Evolutionary conservation across 1,140 invertebrate species (phyloP).

Genomic region (Camponotus vicinus): DNA sequence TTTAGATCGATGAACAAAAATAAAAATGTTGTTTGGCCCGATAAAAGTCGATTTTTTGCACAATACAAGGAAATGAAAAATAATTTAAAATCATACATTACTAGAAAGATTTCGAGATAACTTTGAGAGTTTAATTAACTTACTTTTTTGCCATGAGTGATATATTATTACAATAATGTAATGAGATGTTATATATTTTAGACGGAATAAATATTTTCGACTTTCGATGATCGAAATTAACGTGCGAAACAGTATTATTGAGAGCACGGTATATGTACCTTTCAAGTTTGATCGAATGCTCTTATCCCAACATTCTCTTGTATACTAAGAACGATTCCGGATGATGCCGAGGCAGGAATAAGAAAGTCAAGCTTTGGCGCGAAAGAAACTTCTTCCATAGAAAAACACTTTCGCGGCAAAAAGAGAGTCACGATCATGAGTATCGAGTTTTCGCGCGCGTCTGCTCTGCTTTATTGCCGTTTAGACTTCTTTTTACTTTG

Average conservation of each 20-base stretch:
- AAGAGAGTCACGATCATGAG: constrained; percentile 62
- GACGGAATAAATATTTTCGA: background rate
- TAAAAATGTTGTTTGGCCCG: background rate
- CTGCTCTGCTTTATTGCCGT: constrained; percentile 67
- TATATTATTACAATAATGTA: background rate
- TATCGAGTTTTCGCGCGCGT: constrained; percentile 67
- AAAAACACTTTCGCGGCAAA: constrained; percentile 55
- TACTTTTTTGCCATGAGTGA: background rate
- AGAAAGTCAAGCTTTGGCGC: constrained; percentile 63
- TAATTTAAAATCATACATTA: background rate
- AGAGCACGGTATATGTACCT: background rate
- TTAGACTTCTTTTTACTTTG: constrained; percentile 71
- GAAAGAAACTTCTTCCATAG: constrained; percentile 54
- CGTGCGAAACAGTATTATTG: background rate
- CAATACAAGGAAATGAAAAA: background rate
- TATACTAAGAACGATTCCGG: constrained; percentile 19
- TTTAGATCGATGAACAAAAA: background rate
- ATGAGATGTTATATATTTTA: background rate
- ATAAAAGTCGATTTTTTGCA: background rate
- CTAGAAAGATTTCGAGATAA: background rate
- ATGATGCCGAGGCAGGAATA: constrained; percentile 28
- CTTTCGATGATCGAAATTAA: background rate
- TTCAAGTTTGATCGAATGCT: constrained; percentile 56
- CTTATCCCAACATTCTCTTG: constrained; percentile 55
- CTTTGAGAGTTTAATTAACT: background rate